Conservation (phyloP, 2,888 invertebrate genomes). For the Drosophila prolongata region DNA sequence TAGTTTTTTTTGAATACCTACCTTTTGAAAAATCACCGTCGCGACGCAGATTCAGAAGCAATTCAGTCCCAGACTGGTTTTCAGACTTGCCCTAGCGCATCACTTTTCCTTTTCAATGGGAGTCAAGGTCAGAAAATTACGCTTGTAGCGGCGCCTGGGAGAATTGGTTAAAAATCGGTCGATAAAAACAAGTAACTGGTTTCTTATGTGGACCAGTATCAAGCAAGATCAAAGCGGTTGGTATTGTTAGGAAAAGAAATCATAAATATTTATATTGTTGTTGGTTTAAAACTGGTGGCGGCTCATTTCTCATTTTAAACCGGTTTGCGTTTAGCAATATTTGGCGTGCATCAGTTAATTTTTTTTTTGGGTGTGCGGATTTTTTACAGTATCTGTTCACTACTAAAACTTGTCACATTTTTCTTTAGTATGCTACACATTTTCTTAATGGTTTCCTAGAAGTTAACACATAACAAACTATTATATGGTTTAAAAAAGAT, state of each 20-base stretch:
- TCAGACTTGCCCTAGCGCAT: slow-evolving; percentile 40
- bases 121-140: slow-evolving; percentile 68
- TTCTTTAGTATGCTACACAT: no score
- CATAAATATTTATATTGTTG: slow-evolving; percentile 67
- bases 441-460: no score
- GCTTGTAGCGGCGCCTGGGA: slow-evolving; percentile 8
- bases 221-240: slow-evolving; percentile 1
- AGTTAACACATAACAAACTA: no score
- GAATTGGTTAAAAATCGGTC: not conserved
- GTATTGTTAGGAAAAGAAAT: slow-evolving; percentile 57
- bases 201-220: slow-evolving; percentile 4
- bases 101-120: slow-evolving; percentile 76
- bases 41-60: no score
- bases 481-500: no score
- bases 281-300: no score
- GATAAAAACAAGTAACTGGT: slow-evolving; percentile 32
- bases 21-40: no score
- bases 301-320: slow-evolving; percentile 56
- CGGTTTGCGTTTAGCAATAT: slow-evolving; percentile 61
- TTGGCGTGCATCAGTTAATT: not conserved
- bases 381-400: not conserved
- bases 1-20: no score
- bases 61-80: slow-evolving; percentile 49
- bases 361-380: not conserved
- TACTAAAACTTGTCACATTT: no score